Conservation (phyloP, 1,140 invertebrate species). For the Colletes latitarsis region DNA sequence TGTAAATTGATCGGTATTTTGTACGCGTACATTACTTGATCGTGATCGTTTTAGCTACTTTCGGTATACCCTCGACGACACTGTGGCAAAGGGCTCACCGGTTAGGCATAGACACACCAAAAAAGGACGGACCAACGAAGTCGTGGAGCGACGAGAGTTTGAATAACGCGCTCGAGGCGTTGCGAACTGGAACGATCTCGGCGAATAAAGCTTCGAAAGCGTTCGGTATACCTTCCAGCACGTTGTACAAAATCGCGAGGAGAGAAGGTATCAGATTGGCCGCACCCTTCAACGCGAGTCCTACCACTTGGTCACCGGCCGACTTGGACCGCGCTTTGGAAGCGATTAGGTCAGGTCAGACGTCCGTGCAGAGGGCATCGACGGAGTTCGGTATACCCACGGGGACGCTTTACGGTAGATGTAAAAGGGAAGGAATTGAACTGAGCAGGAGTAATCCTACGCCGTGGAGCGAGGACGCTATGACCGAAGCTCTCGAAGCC, state of each 20-base stretch:
- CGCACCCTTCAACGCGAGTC: slow-evolving; percentile 93
- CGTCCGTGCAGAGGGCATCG: slow-evolving; percentile 92
- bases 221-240: slow-evolving; percentile 94
- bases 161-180: slow-evolving; percentile 89
- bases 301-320: slow-evolving; percentile 92
- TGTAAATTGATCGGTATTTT: background rate
- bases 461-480: slow-evolving; percentile 94
- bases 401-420: slow-evolving; percentile 92
- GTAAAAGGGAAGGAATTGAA: slow-evolving; percentile 94
- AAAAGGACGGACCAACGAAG: slow-evolving; percentile 92
- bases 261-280: slow-evolving; percentile 93
- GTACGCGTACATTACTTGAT: background rate
- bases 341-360: slow-evolving; percentile 90
- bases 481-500: slow-evolving; percentile 93
- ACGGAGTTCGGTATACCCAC: slow-evolving; percentile 93
- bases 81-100: slow-evolving; percentile 94
- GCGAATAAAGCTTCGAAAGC: slow-evolving; percentile 95
- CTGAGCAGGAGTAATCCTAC: slow-evolving; percentile 91
- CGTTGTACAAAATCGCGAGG: slow-evolving; percentile 93
- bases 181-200: slow-evolving; percentile 91
- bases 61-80: slow-evolving; percentile 94
- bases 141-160: slow-evolving; percentile 93
- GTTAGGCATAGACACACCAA: slow-evolving; percentile 93
- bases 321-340: slow-evolving; percentile 91
- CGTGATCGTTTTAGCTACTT: slow-evolving; percentile 85